phyloP scores from a whole-genome alignment of 2,797 vertebrate genomes.

The Orestias chungarensis region DNA sequence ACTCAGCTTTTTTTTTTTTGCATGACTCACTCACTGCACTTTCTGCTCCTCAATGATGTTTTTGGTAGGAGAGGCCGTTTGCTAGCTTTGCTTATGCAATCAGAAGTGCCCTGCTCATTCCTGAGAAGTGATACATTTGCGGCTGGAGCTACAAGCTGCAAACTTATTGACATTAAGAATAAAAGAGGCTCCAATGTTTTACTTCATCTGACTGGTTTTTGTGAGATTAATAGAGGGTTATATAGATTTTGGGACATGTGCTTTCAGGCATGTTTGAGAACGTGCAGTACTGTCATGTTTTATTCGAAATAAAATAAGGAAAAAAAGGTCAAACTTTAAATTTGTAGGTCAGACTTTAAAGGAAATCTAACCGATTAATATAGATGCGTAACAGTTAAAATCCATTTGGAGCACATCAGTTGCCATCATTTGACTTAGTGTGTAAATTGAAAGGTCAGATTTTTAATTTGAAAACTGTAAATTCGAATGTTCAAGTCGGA shows the following conservation, averaged over 20 bases:
- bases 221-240: not conserved
- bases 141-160: not conserved
- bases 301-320: not conserved
- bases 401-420: not conserved
- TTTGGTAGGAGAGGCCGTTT: constrained; percentile 23
- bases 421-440: not conserved
- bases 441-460: not conserved
- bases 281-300: not conserved
- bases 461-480: not conserved
- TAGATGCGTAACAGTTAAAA: not conserved
- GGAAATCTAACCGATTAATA: not conserved
- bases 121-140: constrained; percentile 7
- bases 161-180: not conserved
- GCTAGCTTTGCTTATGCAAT: constrained; percentile 16
- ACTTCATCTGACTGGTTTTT: not conserved
- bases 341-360: not conserved
- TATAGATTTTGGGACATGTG: not conserved
- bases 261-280: not conserved
- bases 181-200: not conserved
- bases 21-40: constrained; percentile 70
- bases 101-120: constrained; percentile 1
- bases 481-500: not conserved
- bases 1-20: constrained; percentile 62
- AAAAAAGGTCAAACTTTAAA: not conserved
- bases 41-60: constrained; percentile 35